Percentiles rank a stretch among this genome's conserved stretches.
phyloP scores from a whole-genome alignment of 2,888 invertebrate species.

The Apamea anceps region DNA sequence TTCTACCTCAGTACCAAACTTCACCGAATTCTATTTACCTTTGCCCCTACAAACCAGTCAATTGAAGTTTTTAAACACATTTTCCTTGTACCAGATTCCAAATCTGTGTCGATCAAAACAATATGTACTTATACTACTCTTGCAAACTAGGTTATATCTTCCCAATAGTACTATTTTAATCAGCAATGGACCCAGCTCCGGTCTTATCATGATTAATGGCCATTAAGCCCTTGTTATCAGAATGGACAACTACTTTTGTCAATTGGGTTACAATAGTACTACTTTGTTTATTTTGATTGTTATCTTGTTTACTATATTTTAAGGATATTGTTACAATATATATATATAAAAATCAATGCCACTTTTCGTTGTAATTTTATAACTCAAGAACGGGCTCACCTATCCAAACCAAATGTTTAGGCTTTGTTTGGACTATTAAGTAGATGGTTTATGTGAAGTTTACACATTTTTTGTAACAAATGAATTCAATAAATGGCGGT shows the following conservation, averaged over 20 bases:
- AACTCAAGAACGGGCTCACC: too few species aligned
- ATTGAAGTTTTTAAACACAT: slow-evolving; percentile 1
- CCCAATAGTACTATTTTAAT: slow-evolving; percentile 21
- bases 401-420: too few species aligned
- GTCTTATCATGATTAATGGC: slow-evolving; percentile 41
- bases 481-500: too few species aligned
- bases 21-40: neutral
- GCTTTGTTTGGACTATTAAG: too few species aligned
- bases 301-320: slow-evolving; percentile 58
- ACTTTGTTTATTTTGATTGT: slow-evolving; percentile 53
- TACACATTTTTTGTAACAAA: too few species aligned
- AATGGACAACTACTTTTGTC: slow-evolving; percentile 23
- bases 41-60: neutral
- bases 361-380: too few species aligned
- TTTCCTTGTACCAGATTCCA: slow-evolving; percentile 49
- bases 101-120: slow-evolving; percentile 46
- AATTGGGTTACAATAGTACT: slow-evolving; percentile 57
- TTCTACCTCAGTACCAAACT: too few species aligned
- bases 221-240: slow-evolving; percentile 52
- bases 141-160: slow-evolving; percentile 48
- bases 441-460: too few species aligned
- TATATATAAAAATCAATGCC: too few species aligned
- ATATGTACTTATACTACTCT: slow-evolving; percentile 36
- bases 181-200: slow-evolving; percentile 17
- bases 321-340: slow-evolving; percentile 16